Base-by-base conservation (phyloP, 2,797 vertebrate species). In the Bradypodion pumilum region DNA sequence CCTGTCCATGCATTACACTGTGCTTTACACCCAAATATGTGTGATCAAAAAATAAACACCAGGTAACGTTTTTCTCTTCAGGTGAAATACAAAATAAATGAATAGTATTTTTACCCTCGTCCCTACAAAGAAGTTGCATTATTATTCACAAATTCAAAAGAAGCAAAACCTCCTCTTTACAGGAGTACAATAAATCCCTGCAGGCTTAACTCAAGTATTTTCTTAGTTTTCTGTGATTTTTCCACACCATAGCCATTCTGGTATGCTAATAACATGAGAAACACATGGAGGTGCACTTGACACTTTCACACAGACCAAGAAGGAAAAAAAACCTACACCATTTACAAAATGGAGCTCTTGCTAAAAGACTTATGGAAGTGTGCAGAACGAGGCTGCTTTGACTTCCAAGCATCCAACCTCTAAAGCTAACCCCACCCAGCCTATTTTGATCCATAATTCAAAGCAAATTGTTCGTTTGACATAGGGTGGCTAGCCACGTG, bases 221-320 rank as follows among this genome's bases (percentile, higher is more conserved):
- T 40, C 74, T 59, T 46, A 46, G 44, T 25, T 69, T 75, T 0
- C 2, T 49, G 29, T 49, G 32, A 63, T 68, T 9, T n/a, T 78
- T 56, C 7, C 76, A 68, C 13, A 44, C 59, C n/a, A 23, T 52
- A 59, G 32, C 69, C 29, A 46, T 79, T 84, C 66, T 72, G 70
- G 1, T 70, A 63, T 27, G 69, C 84, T 76, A 49, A 69, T 63
- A 81, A 56, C 68, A 88, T 83, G 89, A 93, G 88, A 89, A 85
- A 86, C 77, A 87, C 78, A 85, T 77, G 86, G 83, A 87, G 90
- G 87, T 92, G 88, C 91, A 89, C 89, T 89, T 81, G 62, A 78
- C 86, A 94, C 86, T 85, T 90, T 92, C 91, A 93, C 91, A 94
- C 85, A 92, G 85, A 79, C 89, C 85, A 89, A 93, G 86, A 84